Evolutionary conservation across 2,797 vertebrate genomes (phyloP).

Genomic region (Macrochelys suwanniensis): DNA sequence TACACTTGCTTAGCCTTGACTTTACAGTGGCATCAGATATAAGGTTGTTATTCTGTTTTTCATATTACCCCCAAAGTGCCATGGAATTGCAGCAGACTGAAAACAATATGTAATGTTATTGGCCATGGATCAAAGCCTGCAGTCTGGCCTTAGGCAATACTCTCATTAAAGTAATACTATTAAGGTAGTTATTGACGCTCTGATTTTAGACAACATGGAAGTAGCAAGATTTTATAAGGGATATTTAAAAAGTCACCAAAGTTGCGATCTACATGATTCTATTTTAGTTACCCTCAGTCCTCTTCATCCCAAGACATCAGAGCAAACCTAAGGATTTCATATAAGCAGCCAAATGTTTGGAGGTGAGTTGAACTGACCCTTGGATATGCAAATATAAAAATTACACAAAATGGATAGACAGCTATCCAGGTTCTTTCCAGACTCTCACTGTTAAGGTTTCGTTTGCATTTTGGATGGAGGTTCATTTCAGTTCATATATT

Average conservation of each 20-base stretch:
- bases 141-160: too few species aligned
- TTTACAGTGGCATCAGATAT: neutral
- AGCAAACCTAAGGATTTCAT: neutral
- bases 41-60: neutral
- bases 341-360: neutral
- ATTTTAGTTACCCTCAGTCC: neutral
- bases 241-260: too few species aligned
- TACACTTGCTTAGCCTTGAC: neutral
- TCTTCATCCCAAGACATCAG: neutral
- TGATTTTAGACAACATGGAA: too few species aligned
- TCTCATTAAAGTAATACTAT: too few species aligned
- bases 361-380: neutral
- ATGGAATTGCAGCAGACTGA: neutral
- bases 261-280: neutral
- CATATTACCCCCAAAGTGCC: constrained; percentile 10
- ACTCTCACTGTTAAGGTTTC: neutral
- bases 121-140: neutral
- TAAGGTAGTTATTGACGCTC: too few species aligned
- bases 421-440: neutral
- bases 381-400: neutral
- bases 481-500: neutral
- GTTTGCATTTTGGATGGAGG: neutral
- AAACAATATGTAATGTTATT: fast-evolving
- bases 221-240: too few species aligned
- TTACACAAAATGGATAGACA: neutral